Conservation (phyloP, 2,797 vertebrate species). For the Hydrocynus forskahlii region DNA sequence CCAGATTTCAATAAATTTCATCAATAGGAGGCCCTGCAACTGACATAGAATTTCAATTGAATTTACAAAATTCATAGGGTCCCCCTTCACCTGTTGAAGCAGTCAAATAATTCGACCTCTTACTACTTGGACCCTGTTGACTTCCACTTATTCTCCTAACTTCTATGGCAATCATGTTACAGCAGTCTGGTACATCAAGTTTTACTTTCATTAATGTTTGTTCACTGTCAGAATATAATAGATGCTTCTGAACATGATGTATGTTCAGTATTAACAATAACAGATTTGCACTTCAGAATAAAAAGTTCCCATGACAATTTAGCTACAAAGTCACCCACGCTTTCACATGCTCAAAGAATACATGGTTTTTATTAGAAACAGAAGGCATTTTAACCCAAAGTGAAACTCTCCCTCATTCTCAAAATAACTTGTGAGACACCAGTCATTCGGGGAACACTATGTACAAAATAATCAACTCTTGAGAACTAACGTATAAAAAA, state of each 20-base stretch:
- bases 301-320: background rate
- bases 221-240: background rate
- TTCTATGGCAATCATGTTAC: too few species aligned
- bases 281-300: background rate
- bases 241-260: background rate
- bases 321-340: constrained; percentile 21
- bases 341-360: constrained; percentile 41
- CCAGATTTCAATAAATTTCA: too few species aligned
- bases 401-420: constrained; percentile 65
- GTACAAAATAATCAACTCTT: constrained; percentile 73
- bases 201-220: background rate
- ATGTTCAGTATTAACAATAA: background rate
- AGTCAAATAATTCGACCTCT: too few species aligned
- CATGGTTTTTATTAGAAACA: constrained; percentile 78
- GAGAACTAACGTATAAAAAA: constrained; percentile 70
- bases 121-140: too few species aligned
- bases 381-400: constrained; percentile 65
- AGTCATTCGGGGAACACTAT: constrained; percentile 67
- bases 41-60: too few species aligned
- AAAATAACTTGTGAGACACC: constrained; percentile 70
- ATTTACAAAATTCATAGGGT: too few species aligned
- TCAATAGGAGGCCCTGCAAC: too few species aligned
- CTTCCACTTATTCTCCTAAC: too few species aligned
- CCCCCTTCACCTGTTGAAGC: too few species aligned
- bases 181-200: too few species aligned